Evolutionary conservation across 2,888 invertebrate genomes (phyloP).

Genomic region (Drosophila neonasuta): DNA sequence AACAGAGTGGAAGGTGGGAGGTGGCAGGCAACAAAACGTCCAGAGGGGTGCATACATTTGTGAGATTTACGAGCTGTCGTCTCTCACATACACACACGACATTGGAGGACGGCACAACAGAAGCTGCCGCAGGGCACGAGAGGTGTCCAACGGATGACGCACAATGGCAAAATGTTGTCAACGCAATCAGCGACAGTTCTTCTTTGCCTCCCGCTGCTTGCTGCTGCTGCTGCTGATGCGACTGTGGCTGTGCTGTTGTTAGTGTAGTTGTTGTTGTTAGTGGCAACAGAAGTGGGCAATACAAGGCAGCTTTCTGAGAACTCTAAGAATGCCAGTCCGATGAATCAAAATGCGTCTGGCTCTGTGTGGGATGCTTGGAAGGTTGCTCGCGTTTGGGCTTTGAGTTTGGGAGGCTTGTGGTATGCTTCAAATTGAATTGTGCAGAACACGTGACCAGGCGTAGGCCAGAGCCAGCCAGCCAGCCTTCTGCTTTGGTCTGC

Average conservation of each 20-base stretch:
- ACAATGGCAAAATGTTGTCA: constrained; percentile 77
- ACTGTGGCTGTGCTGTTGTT: no score
- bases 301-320: constrained; percentile 25
- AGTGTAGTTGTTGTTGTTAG: constrained; percentile 46
- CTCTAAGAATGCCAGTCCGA: constrained; percentile 25
- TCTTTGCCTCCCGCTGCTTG: constrained; percentile 4
- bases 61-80: constrained; percentile 76
- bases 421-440: constrained; percentile 73
- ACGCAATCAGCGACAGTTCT: constrained; percentile 72
- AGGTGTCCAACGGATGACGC: constrained; percentile 46
- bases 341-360: constrained; percentile 26
- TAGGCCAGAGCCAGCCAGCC: constrained; percentile 11
- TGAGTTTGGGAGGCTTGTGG: constrained; percentile 35
- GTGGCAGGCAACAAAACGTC: constrained; percentile 23
- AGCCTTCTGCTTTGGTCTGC: neutral
- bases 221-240: constrained; percentile 16
- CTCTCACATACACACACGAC: constrained; percentile 40
- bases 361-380: constrained; percentile 3
- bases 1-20: constrained; percentile 22
- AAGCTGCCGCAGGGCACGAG: constrained; percentile 13
- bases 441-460: constrained; percentile 71
- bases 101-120: constrained; percentile 12
- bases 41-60: constrained; percentile 75
- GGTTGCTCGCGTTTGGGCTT: neutral
- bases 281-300: constrained; percentile 62